Evolutionary conservation across 2,113 vertebrate genomes (phyloP).

Genomic region (Hydropotes inermis): DNA sequence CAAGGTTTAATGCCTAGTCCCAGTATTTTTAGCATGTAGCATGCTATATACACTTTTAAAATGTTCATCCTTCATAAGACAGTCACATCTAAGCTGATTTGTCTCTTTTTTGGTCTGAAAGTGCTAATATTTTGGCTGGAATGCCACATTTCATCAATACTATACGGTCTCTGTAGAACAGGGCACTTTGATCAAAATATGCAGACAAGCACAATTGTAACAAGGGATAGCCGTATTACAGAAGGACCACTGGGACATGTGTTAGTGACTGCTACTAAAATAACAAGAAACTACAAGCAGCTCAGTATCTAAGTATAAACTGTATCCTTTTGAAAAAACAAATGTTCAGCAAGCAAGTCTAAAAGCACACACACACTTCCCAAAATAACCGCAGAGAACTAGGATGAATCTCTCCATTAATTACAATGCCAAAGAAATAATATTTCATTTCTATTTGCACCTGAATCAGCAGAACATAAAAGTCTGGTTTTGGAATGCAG

Average conservation of each 20-base stretch:
- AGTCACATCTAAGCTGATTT: neutral
- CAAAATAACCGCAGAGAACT: conserved; percentile 70
- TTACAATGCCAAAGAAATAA: conserved; percentile 53
- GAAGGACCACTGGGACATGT: conserved; percentile 55
- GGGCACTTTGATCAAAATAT: neutral
- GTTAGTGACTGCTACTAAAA: conserved; percentile 63
- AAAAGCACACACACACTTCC: conserved; percentile 69
- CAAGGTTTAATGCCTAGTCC: neutral
- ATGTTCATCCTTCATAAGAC: neutral
- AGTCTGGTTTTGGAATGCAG: conserved; percentile 61
- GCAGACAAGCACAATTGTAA: neutral
- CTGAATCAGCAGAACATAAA: conserved; percentile 66
- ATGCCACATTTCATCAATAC: neutral
- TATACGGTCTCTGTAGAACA: neutral
- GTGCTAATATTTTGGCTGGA: neutral
- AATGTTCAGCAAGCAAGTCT: conserved; percentile 68
- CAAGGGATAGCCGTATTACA: conserved; percentile 74
- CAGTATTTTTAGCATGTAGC: neutral
- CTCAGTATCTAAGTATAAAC: conserved; percentile 52
- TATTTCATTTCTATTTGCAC: conserved; percentile 59
- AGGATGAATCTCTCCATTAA: conserved; percentile 76
- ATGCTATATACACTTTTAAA: neutral
- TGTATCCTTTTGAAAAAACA: conserved; percentile 50
- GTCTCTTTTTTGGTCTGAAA: conserved; percentile 20
- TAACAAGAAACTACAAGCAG: conserved; percentile 67